Percentiles rank a stretch among this genome's conserved stretches.
Evolutionary conservation across 2,113 vertebrate species (phyloP).

Genomic region (Alethe diademata): DNA sequence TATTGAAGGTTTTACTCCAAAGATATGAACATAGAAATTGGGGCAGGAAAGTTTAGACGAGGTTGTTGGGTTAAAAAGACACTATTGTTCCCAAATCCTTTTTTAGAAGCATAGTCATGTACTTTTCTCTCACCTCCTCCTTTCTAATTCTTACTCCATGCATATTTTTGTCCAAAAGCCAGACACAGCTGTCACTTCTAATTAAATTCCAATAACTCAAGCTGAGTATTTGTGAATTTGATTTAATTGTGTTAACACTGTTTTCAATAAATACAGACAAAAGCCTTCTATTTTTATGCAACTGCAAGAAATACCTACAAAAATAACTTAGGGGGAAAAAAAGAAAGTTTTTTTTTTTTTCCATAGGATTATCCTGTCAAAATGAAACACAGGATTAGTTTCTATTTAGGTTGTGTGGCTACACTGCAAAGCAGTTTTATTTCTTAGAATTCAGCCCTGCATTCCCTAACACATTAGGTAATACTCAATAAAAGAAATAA

Average conservation of each 20-base stretch:
- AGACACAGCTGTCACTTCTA: slow-evolving; percentile 1
- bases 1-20: neutral
- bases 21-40: neutral
- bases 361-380: neutral
- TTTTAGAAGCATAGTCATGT: neutral
- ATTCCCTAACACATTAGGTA: neutral
- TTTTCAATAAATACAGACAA: neutral
- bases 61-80: neutral
- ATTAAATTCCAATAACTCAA: slow-evolving; percentile 43
- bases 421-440: neutral
- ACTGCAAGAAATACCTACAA: neutral
- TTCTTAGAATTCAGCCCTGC: neutral
- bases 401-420: neutral
- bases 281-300: neutral
- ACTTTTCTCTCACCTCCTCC: neutral
- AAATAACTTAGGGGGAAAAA: neutral
- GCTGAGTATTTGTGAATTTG: neutral
- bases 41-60: neutral
- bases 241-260: neutral
- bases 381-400: neutral
- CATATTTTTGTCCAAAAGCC: neutral
- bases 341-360: neutral
- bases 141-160: neutral
- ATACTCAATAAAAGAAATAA: neutral
- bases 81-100: neutral